Conservation (phyloP, 2,797 vertebrate species). For the Trichosurus vulpecula region DNA sequence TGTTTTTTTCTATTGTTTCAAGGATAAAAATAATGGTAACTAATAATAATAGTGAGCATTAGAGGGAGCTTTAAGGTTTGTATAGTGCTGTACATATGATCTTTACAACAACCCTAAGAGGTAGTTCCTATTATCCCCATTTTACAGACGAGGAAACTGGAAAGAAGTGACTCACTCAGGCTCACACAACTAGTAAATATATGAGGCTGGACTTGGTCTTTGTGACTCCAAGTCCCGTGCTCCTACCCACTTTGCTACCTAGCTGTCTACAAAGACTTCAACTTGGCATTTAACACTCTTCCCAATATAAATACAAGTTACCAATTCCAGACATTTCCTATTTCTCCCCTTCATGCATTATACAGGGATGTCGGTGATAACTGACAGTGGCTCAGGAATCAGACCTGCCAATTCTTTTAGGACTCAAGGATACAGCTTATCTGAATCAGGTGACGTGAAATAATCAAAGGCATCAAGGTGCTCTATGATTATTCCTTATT, state of each 20-base stretch:
- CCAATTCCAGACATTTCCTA: background rate
- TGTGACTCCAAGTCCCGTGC: background rate
- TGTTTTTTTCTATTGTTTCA: background rate
- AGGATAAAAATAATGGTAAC: background rate
- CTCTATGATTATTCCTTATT: background rate
- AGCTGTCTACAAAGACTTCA: background rate
- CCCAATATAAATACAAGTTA: background rate
- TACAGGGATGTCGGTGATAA: background rate
- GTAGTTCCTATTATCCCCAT: background rate
- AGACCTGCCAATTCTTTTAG: background rate
- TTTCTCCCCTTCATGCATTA: background rate
- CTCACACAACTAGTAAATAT: background rate
- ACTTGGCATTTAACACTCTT: background rate
- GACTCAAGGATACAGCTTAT: background rate
- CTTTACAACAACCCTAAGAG: background rate
- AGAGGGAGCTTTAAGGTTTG: background rate
- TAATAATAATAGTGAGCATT: background rate
- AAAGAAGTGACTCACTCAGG: background rate
- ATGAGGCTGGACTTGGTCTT: background rate
- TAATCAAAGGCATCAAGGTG: background rate
- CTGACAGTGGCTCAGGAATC: background rate
- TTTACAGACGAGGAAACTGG: background rate
- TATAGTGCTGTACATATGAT: background rate
- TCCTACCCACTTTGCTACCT: background rate
- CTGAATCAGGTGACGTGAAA: background rate